Evolutionary conservation across 2,797 vertebrate genomes (phyloP).

Genomic region (Gymnopithys bicolor): DNA sequence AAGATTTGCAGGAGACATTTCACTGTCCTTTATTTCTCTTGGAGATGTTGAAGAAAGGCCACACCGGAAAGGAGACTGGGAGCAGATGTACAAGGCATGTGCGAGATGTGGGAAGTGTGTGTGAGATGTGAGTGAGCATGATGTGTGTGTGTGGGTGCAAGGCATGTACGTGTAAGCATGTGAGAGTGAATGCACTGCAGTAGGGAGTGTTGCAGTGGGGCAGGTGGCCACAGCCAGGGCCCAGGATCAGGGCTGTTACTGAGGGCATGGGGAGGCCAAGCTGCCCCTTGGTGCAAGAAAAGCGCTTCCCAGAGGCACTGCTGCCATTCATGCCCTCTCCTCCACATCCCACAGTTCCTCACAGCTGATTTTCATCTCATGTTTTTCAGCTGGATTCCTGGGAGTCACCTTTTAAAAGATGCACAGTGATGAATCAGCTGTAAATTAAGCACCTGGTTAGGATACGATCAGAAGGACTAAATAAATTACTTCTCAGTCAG

Average conservation of each 20-base stretch:
- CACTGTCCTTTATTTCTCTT: slow-evolving; percentile 57
- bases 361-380: fast-evolving
- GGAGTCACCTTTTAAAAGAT: not conserved
- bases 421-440: not conserved
- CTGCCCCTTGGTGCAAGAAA: not conserved
- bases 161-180: fast-evolving
- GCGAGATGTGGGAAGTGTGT: not conserved
- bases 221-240: not conserved
- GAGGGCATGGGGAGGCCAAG: fast-evolving
- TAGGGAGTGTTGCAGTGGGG: not conserved
- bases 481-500: not conserved
- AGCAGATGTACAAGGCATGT: not conserved
- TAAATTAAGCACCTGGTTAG: not conserved
- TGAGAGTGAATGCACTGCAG: fast-evolving
- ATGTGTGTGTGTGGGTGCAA: not conserved
- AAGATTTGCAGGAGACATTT: slow-evolving; percentile 32
- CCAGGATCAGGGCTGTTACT: not conserved
- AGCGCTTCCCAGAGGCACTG: not conserved
- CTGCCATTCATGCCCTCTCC: fast-evolving
- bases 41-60: slow-evolving; percentile 49
- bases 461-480: not conserved
- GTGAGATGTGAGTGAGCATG: fast-evolving
- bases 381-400: not conserved
- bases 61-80: slow-evolving; percentile 12
- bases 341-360: fast-evolving